These are phyloP conservation scores for Nematostella vectensis DNA, from an alignment of 92 coral and sea anemone species.

Conservation along the genomic window DNA sequence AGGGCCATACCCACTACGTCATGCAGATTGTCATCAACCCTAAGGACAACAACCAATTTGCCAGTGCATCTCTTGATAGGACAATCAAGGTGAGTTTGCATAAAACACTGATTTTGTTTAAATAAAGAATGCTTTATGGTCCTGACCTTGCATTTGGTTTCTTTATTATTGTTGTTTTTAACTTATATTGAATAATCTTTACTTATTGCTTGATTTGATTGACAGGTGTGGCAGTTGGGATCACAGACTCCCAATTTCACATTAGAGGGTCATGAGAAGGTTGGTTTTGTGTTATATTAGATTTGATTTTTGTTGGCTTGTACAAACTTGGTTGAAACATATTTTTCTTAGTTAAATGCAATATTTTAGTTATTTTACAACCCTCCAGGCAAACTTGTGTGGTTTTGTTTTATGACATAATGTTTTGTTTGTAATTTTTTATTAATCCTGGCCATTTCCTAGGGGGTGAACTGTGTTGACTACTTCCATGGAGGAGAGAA, in stretches of 20 bases:
- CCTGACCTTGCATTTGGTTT: background rate
- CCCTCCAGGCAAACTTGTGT: no score
- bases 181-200: no score
- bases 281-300: conserved; percentile 2
- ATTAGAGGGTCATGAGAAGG: conserved; percentile 98
- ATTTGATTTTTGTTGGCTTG: background rate
- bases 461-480: conserved; percentile 98
- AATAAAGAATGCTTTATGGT: background rate
- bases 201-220: no score
- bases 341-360: no score
- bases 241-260: conserved; percentile 93
- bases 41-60: conserved; percentile 95
- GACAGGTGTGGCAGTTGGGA: conserved; percentile 99
- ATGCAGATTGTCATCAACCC: conserved; percentile 99
- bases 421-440: no score
- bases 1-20: conserved; percentile 98
- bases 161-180: background rate
- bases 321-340: no score
- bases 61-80: conserved; percentile 96
- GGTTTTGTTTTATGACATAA: no score
- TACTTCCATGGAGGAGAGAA: conserved; percentile 99
- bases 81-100: conserved; percentile 86
- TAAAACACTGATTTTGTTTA: no score
- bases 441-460: background rate
- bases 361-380: no score